phyloP scores from a whole-genome alignment of 2,113 vertebrate genomes.

The Sitta europaea region DNA sequence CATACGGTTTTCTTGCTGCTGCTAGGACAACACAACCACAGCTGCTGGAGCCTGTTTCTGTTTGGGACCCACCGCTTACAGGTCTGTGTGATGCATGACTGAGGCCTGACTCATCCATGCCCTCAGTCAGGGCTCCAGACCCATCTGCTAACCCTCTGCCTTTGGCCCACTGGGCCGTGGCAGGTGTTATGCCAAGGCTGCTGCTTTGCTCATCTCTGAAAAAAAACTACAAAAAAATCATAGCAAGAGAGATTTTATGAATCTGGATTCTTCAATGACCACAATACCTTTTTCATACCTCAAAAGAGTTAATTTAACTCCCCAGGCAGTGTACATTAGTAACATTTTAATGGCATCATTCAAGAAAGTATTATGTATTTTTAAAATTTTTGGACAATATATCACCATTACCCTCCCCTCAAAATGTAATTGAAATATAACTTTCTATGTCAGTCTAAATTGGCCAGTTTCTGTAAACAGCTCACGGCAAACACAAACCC shows the following conservation, averaged over 20 bases:
- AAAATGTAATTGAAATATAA: not conserved
- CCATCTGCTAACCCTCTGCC: fast-evolving
- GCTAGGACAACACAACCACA: not conserved
- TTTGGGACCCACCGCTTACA: not conserved
- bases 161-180: not conserved
- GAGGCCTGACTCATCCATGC: not conserved
- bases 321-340: not conserved
- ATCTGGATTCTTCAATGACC: not conserved
- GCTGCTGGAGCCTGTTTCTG: not conserved
- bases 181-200: fast-evolving
- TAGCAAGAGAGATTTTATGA: not conserved
- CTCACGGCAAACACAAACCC: not conserved
- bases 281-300: not conserved
- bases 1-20: not conserved
- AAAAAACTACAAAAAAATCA: not conserved
- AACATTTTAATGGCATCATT: not conserved
- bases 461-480: not conserved
- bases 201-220: not conserved
- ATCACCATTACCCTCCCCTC: not conserved
- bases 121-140: fast-evolving
- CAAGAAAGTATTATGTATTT: not conserved
- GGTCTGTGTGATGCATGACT: fast-evolving
- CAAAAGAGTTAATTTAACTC: not conserved
- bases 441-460: not conserved
- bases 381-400: not conserved